Conservation (phyloP, 2,888 invertebrate species). For the Phortica magna region DNA sequence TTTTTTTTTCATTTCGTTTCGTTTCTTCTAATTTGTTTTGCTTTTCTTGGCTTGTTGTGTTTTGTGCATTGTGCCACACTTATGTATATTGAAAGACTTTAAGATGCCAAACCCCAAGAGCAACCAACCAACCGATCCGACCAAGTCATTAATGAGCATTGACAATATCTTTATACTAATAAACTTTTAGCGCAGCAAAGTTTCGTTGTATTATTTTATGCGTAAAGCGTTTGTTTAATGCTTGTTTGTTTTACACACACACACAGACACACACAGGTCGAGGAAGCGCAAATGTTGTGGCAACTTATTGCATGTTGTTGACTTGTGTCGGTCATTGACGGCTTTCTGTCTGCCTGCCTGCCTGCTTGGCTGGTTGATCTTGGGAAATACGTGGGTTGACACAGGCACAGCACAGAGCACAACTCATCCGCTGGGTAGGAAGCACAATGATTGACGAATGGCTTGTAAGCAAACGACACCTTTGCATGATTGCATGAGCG, state of each 20-base stretch:
- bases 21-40: no score
- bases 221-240: not conserved
- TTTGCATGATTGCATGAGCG: no score
- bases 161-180: not conserved
- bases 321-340: not conserved
- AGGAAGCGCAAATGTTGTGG: not conserved
- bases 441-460: not conserved
- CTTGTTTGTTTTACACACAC: not conserved
- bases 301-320: not conserved
- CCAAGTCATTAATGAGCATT: not conserved
- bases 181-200: not conserved
- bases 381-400: constrained; percentile 1
- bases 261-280: not conserved
- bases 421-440: not conserved
- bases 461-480: no score
- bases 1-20: not conserved
- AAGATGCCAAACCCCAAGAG: not conserved
- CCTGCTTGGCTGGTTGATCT: not conserved
- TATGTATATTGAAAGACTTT: not conserved
- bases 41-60: no score
- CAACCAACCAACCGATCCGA: not conserved
- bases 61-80: not conserved
- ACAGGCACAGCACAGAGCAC: not conserved
- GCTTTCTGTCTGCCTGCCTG: no score
- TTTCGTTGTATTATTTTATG: not conserved